Percentiles rank a stretch among this genome's conserved stretches.
Evolutionary conservation across 1,140 invertebrate genomes (phyloP).

Genomic region (Drosophila repletoides): DNA sequence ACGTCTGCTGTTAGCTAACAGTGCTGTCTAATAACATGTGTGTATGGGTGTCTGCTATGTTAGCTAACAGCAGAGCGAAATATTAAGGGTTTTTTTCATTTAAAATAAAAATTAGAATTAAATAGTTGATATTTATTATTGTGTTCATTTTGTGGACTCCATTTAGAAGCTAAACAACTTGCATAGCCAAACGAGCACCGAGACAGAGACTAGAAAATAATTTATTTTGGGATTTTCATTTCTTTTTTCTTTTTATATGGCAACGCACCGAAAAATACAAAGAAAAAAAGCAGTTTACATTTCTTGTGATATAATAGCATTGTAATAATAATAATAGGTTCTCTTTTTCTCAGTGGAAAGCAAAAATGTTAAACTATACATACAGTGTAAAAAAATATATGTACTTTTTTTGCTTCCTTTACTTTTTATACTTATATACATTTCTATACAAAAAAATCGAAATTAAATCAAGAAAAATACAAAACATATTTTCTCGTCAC

Average conservation of each 20-base stretch:
- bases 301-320: no score
- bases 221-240: conserved; percentile 18
- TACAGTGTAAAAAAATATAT: conserved; percentile 69
- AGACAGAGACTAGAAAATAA: conserved; percentile 59
- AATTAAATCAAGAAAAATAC: conserved; percentile 27
- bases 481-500: conserved; percentile 52
- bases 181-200: conserved; percentile 68
- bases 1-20: conserved; percentile 25
- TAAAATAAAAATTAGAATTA: conserved; percentile 18
- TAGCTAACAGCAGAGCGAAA: conserved; percentile 36
- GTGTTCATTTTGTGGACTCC: conserved; percentile 34
- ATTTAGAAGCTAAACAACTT: conserved; percentile 53
- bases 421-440: conserved; percentile 10
- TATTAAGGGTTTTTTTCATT: conserved; percentile 12
- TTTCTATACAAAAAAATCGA: conserved; percentile 34
- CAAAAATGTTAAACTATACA: conserved; percentile 60
- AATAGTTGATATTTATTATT: conserved; percentile 13
- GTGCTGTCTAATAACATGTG: conserved; percentile 59
- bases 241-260: conserved; percentile 27
- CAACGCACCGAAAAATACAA: conserved; percentile 41
- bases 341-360: no score
- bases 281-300: conserved; percentile 11
- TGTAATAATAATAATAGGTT: no score
- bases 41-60: conserved; percentile 26
- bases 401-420: conserved; percentile 11